Conservation (phyloP, 1,140 invertebrate species). For the Habropoda laboriosa region DNA sequence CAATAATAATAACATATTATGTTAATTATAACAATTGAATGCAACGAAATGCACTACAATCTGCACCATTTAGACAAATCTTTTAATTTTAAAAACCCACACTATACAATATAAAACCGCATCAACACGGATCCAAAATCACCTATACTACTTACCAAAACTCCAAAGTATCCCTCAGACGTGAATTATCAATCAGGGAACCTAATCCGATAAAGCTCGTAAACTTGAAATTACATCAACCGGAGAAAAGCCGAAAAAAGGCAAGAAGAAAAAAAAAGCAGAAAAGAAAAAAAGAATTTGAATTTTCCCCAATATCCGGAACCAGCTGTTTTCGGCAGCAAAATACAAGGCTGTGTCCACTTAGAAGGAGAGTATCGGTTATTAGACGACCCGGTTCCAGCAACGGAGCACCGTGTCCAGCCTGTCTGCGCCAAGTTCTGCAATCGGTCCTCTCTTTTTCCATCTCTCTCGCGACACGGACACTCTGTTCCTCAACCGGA, state of each 20-base stretch:
- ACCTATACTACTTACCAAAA: no score
- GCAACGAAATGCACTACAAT: no score
- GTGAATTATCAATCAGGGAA: no score
- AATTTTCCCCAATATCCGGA: background rate
- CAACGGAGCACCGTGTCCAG: conserved; percentile 32
- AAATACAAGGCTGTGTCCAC: conserved; percentile 2
- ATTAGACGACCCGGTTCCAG: conserved; percentile 47
- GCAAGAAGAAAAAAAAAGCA: background rate
- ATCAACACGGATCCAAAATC: no score
- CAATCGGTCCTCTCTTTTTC: conserved; percentile 55
- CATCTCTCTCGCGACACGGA: conserved; percentile 17
- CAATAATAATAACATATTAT: no score
- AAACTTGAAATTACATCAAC: background rate
- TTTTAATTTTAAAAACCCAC: no score
- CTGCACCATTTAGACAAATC: no score
- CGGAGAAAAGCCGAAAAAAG: no score
- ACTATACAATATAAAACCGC: no score
- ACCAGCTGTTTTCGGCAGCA: conserved; percentile 22
- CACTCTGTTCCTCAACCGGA: conserved; percentile 25
- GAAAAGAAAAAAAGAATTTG: background rate
- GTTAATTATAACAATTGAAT: no score
- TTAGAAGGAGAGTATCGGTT: conserved; percentile 35
- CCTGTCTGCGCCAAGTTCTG: conserved; percentile 61
- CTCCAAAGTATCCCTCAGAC: no score
- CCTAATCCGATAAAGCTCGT: no score